Percentiles rank a stretch among this genome's conserved stretches.
Conservation (phyloP, 2,797 vertebrate genomes). For the Garrulus glandarius region DNA sequence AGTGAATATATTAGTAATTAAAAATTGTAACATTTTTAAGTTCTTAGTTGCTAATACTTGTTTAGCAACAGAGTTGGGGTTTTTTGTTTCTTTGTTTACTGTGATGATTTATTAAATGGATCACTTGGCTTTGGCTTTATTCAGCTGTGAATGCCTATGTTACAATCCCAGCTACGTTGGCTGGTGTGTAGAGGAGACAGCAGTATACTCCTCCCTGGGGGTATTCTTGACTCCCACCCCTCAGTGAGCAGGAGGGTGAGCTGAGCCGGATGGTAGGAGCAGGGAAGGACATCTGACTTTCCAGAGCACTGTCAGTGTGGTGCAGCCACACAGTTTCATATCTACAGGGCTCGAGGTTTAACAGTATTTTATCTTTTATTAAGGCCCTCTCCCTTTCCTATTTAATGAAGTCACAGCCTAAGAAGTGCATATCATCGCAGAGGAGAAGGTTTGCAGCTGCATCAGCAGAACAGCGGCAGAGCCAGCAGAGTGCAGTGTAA, state of each 20-base stretch:
- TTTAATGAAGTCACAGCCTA: background rate
- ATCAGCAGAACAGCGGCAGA: background rate
- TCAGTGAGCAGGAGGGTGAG: no score
- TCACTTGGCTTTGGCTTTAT: background rate
- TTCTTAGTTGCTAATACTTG: background rate
- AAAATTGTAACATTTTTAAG: background rate
- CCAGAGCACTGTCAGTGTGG: background rate
- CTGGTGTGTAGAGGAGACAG: background rate
- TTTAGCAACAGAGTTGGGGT: background rate
- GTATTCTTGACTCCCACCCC: accelerated
- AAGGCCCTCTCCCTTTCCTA: background rate
- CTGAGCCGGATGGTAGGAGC: background rate
- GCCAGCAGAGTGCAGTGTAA: constrained; percentile 46
- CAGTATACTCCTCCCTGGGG: background rate
- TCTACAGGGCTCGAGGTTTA: background rate
- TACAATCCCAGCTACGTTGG: accelerated
- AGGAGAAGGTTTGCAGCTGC: background rate
- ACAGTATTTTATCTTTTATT: background rate
- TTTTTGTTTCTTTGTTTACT: background rate
- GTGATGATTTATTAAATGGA: background rate
- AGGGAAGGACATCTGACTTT: background rate
- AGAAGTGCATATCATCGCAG: background rate
- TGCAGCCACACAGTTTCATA: background rate
- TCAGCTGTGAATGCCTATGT: background rate
- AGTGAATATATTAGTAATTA: background rate